Conservation (phyloP, 2,888 invertebrate species). For the Lithodes maja region DNA sequence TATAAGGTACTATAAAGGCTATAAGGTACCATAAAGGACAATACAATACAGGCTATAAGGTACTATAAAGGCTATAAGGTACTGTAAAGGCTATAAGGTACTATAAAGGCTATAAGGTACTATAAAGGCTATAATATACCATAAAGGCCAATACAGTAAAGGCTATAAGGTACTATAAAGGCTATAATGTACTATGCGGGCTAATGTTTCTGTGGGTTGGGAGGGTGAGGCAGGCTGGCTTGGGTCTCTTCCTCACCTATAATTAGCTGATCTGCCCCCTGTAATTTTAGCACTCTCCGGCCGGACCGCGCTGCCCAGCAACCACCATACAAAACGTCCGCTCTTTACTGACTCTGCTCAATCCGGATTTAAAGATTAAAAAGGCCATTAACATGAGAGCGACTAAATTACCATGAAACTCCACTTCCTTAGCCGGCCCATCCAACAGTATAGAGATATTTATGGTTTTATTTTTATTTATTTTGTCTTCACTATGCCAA, state of each 20-base stretch:
- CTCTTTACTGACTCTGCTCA: conserved; percentile 46
- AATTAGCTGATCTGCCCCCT: conserved; percentile 57
- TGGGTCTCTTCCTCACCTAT: conserved; percentile 58
- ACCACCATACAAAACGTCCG: conserved; percentile 51
- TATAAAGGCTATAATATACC: no score
- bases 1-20: no score
- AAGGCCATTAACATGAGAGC: conserved; percentile 54
- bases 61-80: no score
- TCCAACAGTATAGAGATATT: no score
- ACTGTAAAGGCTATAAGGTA: no score
- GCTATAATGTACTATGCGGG: not conserved
- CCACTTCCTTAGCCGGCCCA: conserved; percentile 16
- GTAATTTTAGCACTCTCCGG: conserved; percentile 60
- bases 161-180: not conserved
- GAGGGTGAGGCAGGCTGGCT: conserved; percentile 35
- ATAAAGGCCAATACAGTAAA: no score
- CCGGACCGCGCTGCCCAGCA: conserved; percentile 24
- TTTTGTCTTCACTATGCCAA: not conserved
- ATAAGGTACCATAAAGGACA: no score
- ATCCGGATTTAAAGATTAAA: conserved; percentile 60
- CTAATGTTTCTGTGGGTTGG: no score
- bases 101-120: no score
- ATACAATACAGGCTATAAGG: no score
- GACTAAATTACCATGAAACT: conserved; percentile 28
- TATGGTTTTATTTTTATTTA: not conserved